Evolutionary conservation across 2,797 vertebrate genomes (phyloP), one percentile per base, ranked within the genome.

Genomic region (Xiphorhynchus erythropygius): DNA sequence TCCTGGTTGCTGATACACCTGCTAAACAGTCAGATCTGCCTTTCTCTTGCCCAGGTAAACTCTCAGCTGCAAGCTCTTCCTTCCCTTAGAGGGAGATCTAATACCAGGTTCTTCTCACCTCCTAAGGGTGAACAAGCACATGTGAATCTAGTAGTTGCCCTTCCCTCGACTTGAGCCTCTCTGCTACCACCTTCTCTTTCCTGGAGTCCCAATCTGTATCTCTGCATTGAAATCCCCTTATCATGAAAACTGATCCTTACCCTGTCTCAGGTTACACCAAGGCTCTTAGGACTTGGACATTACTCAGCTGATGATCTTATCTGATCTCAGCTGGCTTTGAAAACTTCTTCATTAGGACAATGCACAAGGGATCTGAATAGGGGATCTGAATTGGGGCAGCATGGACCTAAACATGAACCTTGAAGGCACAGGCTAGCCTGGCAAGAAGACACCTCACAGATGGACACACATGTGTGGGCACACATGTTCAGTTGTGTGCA

Each of bases 401-500:
- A 30, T 3, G 30, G 55, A 39, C 6, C 79, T 75, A 60, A 59
- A n/a, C 5, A 53, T 4, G 22, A 67, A 41, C 5, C 39, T 55
- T 70, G 56, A 80, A 63, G 42, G 27, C 21, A 46, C 8, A 63
- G 27, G 3, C 16, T 46, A 22, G 19, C 37, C 75, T 64, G 74
- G 8, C 57, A 55, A 44, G n/a, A 52, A 47, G 32, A 30, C 3
- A 6, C 2, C 24, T 62, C 35, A 57, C 60, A 41, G 4, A 21
- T 10, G 7, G 15, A 22, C 25, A 35, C 11, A 13, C 4, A 2
- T 1, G 2, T 56, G 17, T 39, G 35, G 24, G 39, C 9, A 47
- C 7, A 42, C 10, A 16, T 0, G 5, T 35, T 15, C 7, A 39
- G 11, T n/a, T 35, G 42, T 7, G 47, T 11, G 7, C 5, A 13